Base-by-base conservation (phyloP, 2,797 vertebrate genomes). In the Bryconaethiops microstoma region DNA sequence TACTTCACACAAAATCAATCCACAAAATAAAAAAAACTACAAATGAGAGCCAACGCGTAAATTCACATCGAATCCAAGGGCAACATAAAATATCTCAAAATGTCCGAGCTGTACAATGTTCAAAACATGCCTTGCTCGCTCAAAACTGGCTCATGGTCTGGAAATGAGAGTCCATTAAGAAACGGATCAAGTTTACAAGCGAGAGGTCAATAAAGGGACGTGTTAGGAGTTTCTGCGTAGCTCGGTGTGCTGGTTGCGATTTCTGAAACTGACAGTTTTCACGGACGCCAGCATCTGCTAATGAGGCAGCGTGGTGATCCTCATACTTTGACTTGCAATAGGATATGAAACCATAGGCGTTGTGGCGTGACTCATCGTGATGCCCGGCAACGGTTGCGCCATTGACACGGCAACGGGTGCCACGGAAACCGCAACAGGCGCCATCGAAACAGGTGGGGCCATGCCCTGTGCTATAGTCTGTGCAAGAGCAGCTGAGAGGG, bases 301-400 rank as follows among this genome's bases (percentile, higher is more conserved):
- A 93, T 99, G 97, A 7, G 96, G 97, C 91, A 99, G 93, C 83
- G 96, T 96, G 16, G 96, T 98, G 91, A 99, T 99, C 90, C 97
- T 95, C 97, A 99, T 98, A 91, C 97, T 98, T 89, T 99, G 98
- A 89, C 97, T 98, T 35, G 94, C 97, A 2, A 99, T 99, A 70
- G 98, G 97, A 87, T 99, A 99, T 0, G 97, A 96, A 86, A 98
- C 96, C 97, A 99, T 98, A 0, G 97, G 97, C 14, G 96, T 96
- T 74, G 97, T 98, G 83, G 96, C 96, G 2, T 99, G 98, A 91
- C 97, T 99, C 95, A 99, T 99, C 73, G 97, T 99, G 91, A 99
- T 98, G 62, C 94, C 96, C 0, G 96, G 94, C 79, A 98, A 71
- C 0, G 97, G 94, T 83, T 98, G 97, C 0, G 97, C 96, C 96